Base-by-base conservation (phyloP, 1,140 invertebrate genomes). In the Palaemon carinicauda region DNA sequence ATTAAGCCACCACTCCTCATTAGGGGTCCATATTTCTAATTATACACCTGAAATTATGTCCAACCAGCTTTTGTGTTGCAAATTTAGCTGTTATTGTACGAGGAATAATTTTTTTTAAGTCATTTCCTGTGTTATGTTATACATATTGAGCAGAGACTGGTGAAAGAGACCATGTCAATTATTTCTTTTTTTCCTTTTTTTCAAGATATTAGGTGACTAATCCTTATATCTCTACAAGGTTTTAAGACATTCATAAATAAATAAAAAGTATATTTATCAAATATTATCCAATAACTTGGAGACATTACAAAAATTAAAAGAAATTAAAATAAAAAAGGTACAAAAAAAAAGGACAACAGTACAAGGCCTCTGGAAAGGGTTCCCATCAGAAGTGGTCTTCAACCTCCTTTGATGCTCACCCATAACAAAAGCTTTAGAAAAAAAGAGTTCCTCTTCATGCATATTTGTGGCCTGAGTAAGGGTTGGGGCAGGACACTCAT, bases 391-490 rank as follows among this genome's bases (percentile, higher is more conserved):
- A 29, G 41, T n/a, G 14, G 33, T 10, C 14, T 77, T n/a, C n/a
- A 77, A 77, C 74, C n/a, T 24, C 19, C 50, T 19, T 12, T 41
- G 41, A 50, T n/a, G 41, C 41, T 41, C 24, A 41, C 41, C 41
- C 74, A 14, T 19, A 24, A 21, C 31, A 41, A 19, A 24, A n/a
- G 33, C 19, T 10, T 15, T 10, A 19, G 51, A 33, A 77, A 19
- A 50, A 33, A 77, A 33, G 31, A 24, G 19, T 50, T n/a, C 19
- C 33, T 4, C 53, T 56, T 79, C 77, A 79, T 79, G 77, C 77
- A 79, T 79, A 56, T 31, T 79, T 79, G 77, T 79, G 77, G 77
- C 29, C 74, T 60, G 77, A 29, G 73, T 56, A 33, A 19, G n/a
- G 77, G 52, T 19, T 56, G 15, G 3, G 41, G 14, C 14, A 53